Evolutionary conservation across 1,140 invertebrate species (phyloP), one percentile per base, ranked within the genome.

Genomic region (Aphelinus certus): DNA sequence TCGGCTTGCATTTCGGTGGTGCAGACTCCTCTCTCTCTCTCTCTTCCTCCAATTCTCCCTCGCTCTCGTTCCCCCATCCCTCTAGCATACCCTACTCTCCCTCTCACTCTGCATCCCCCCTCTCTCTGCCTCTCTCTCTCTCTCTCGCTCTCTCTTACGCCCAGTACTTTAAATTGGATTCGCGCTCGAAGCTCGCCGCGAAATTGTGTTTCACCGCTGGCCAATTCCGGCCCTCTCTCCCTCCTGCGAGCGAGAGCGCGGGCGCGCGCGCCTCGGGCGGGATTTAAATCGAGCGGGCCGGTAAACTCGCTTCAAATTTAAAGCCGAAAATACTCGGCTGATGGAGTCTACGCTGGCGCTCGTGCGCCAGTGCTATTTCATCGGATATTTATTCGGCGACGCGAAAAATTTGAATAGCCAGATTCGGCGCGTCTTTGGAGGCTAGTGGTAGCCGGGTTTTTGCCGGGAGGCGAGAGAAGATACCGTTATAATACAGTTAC

Each of bases 191-290:
- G 80, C 64, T 69, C 73, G 76, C 78, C 71, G 76, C 78, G 79
- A 83, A 85, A 83, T 85, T 83, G 81, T 81, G 77, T 82, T 84
- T 81, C 78, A 80, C 79, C 79, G 68, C 66, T 71, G 78, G 79
- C 79, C 80, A 84, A 84, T 85, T 83, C 78, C 77, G 64, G 46
- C 72, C 73, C 60, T 61, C 45, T 60, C 53, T 43, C n/a, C 53
- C 48, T 53, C 45, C 1, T 58, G 3, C 61, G 42, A 7, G 4
- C 58, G 4, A 10, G 26, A 26, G 26, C 26, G 26, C 26, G 26
- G 26, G 26, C 26, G 26, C 26, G 26, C 26, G 42, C 53, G 73
- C 79, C 78, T 77, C 78, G 76, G 78, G 77, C 73, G 73, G 57
- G 79, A 83, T 84, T 84, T 81, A 82, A 84, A 84, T 81, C 79